These are phyloP conservation scores for Riparia riparia DNA, from an alignment of 2,113 vertebrate genomes.

Conservation along the genomic window DNA sequence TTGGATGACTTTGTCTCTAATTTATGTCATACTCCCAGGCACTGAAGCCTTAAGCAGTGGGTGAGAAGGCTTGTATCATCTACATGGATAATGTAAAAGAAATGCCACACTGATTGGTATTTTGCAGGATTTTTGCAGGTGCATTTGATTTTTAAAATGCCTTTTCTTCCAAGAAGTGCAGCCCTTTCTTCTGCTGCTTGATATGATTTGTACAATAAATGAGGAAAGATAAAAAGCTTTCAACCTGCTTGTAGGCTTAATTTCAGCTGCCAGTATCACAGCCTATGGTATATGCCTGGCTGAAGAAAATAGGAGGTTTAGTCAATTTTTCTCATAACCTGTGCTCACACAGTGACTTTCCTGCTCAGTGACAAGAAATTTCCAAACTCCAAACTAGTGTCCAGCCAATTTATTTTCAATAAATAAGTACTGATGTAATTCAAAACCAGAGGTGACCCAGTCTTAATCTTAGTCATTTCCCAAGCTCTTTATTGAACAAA, in stretches of 20 bases:
- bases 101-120: not conserved
- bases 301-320: not conserved
- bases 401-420: not conserved
- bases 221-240: not conserved
- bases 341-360: not conserved
- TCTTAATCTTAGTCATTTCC: not conserved
- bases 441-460: not conserved
- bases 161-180: not conserved
- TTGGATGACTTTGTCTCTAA: not conserved
- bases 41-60: not conserved
- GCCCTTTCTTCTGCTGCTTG: not conserved
- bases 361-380: not conserved
- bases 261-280: not conserved
- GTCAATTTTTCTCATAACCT: not conserved
- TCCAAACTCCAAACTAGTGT: not conserved
- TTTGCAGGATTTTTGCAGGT: not conserved
- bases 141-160: not conserved
- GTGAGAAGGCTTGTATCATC: not conserved
- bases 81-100: not conserved
- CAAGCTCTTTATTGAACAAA: not conserved
- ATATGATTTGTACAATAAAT: not conserved
- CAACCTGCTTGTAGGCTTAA: not conserved
- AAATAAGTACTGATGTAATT: not conserved
- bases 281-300: not conserved
- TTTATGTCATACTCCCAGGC: not conserved